These are phyloP conservation scores for Pteruthius melanotis DNA, from an alignment of 2,113 vertebrate genomes.

Conservation along the genomic window DNA sequence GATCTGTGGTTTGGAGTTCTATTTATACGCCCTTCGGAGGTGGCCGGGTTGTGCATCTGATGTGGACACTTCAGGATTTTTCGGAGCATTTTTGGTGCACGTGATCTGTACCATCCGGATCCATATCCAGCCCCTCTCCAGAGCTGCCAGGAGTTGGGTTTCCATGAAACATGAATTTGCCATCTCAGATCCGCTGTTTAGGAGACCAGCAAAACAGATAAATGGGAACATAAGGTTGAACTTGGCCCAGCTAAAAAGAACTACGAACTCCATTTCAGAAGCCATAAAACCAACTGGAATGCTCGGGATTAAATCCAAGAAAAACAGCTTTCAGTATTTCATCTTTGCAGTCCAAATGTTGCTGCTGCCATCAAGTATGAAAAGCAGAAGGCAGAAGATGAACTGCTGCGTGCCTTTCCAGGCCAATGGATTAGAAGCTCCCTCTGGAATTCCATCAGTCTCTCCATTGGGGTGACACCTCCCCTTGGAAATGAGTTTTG, in stretches of 20 bases:
- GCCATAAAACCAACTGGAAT: slow-evolving; percentile 51
- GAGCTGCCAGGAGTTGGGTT: background rate
- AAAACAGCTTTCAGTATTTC: slow-evolving; percentile 35
- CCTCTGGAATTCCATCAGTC: background rate
- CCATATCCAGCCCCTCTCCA: background rate
- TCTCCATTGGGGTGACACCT: accelerated
- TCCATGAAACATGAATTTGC: background rate
- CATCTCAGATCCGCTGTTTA: background rate
- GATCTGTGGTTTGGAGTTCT: background rate
- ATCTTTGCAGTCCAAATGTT: background rate
- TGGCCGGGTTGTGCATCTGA: background rate
- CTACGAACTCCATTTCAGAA: slow-evolving; percentile 27
- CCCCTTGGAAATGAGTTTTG: background rate
- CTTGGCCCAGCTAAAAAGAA: slow-evolving; percentile 2
- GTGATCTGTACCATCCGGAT: background rate
- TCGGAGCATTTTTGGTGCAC: background rate
- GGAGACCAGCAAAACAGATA: slow-evolving; percentile 41
- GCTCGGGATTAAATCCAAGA: slow-evolving; percentile 24
- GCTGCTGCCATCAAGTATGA: background rate
- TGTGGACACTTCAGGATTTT: background rate
- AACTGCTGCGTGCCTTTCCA: background rate
- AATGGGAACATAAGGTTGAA: slow-evolving; percentile 40
- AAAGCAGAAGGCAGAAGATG: slow-evolving; percentile 7
- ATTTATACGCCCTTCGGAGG: background rate
- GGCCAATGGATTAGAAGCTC: background rate